phyloP scores from a whole-genome alignment of 2,797 vertebrate genomes.

The Hipposideros larvatus region DNA sequence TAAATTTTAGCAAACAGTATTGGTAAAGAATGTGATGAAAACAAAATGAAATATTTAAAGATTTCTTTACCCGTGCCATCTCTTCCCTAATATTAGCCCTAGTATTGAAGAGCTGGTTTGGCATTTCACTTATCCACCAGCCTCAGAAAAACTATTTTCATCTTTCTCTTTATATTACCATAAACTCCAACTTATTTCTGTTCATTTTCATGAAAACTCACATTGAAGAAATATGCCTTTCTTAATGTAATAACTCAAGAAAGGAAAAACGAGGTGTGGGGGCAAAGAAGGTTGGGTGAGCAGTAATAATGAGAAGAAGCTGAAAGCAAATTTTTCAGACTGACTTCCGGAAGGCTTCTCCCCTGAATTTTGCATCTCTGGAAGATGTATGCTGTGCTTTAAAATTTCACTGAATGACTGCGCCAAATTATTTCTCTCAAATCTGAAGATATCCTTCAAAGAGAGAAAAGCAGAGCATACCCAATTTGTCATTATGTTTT shows the following conservation, averaged over 20 bases:
- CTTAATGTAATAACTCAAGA: not conserved
- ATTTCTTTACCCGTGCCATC: not conserved
- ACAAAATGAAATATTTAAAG: not conserved
- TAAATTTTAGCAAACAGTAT: not conserved
- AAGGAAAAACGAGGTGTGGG: not conserved
- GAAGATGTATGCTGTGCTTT: not conserved
- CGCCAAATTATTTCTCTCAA: not conserved
- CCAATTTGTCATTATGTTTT: not conserved
- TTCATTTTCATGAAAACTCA: not conserved
- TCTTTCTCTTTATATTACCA: not conserved
- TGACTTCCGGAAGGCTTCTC: not conserved
- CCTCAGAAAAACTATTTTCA: not conserved
- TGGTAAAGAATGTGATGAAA: not conserved
- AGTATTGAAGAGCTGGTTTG: not conserved
- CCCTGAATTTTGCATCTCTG: not conserved
- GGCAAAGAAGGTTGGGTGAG: not conserved
- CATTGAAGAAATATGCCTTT: not conserved
- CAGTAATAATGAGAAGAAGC: not conserved
- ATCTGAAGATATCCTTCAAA: not conserved
- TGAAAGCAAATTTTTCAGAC: not conserved
- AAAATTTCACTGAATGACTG: not conserved
- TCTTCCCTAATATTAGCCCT: not conserved
- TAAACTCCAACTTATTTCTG: not conserved
- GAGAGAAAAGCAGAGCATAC: not conserved
- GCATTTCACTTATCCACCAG: not conserved